phyloP scores from a whole-genome alignment of 2,888 invertebrate species.

The Rotaria sp. region DNA sequence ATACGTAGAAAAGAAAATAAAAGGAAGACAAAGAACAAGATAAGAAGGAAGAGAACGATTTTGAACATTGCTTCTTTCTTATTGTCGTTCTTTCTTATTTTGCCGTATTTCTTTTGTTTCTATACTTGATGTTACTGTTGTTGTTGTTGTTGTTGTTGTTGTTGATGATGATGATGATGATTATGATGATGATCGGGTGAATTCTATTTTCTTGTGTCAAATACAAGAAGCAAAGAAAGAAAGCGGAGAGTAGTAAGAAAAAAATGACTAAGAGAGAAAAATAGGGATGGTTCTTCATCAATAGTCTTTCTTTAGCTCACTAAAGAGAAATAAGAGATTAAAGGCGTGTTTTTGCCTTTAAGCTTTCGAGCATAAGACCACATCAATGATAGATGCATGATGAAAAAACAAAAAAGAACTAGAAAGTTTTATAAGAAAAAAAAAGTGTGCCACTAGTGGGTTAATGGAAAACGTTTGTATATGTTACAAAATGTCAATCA shows the following conservation, averaged over 20 bases:
- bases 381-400: not conserved
- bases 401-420: not conserved
- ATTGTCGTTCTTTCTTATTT: not conserved
- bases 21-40: too few relatives aligned
- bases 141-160: too few relatives aligned
- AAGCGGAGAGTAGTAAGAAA: not conserved
- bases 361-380: not conserved
- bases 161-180: not conserved
- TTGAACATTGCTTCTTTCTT: not conserved
- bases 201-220: not conserved
- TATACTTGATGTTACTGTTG: not conserved
- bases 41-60: not conserved
- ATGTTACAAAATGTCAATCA: not conserved
- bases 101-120: not conserved
- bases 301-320: not conserved
- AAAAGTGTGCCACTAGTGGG: not conserved
- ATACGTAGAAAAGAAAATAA: too few relatives aligned
- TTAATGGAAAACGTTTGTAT: not conserved
- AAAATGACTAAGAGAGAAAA: not conserved
- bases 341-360: not conserved
- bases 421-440: not conserved
- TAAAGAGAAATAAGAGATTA: not conserved
- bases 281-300: not conserved
- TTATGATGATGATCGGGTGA: not conserved
- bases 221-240: not conserved